Evolutionary conservation across 2,888 invertebrate species (phyloP), one percentile per base, ranked within the genome.

Genomic region (Rhogogaster chlorosoma): DNA sequence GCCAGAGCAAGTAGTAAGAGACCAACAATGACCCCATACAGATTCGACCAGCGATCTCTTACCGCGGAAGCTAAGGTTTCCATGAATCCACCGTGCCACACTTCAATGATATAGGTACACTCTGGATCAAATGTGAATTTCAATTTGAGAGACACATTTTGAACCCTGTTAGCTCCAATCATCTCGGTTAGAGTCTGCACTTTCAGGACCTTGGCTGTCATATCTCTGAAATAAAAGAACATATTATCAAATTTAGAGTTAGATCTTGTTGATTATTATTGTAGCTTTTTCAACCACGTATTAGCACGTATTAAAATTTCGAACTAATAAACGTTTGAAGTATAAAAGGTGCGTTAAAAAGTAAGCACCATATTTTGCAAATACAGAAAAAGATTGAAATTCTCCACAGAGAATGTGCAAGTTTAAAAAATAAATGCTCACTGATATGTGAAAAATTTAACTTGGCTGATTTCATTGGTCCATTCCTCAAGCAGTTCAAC

Each of bases 71-170:
- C 86, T 93, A 88, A 87, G 92, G 93, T 49, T 90, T 91, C 88
- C 93, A 90, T n/a, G 88, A 86, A 10, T 93, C 94, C 85, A 91
- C 89, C 70, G 92, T 92, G 89, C 94, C 94, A 92, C n/a, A 93
- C 86, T 36, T 87, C 88, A 78, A 93, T 88, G 77, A 94, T 94
- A 90, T 96, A 97, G n/a, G 95, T 95, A 90, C 97, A 97, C 64
- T 94, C 94, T 6, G 97, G 96, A 91, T 97, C 97, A 88, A 97
- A 93, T 82, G 95, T 94, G 26, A 97, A 89, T 80, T 95, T 95
- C 4, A 97, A 92, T 88, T 93, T 94, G 0, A 95, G 95, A 0
- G 94, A 93, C 86, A 94, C 89, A 10, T 94, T 92, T 0, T 93
- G 89, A 67, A 91, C 90, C 86, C 93, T 91, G 42, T 94, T 94